Conservation (phyloP, 1,140 invertebrate species). For the Drosophila watanabei region DNA sequence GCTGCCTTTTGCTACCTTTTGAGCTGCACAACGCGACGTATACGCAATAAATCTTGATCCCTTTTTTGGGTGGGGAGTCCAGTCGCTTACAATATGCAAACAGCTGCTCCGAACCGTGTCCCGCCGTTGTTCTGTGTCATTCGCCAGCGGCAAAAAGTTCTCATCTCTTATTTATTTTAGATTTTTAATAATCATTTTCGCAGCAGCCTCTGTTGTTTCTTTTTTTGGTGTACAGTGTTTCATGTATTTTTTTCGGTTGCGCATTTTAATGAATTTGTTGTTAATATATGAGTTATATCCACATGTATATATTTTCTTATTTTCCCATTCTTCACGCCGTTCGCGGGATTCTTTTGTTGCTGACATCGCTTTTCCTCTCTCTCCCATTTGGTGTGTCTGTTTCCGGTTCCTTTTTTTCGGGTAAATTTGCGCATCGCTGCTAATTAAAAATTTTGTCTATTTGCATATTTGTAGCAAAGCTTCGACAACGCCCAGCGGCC, state of each 20-base stretch:
- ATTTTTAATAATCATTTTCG: slow-evolving; percentile 82
- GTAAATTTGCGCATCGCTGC: slow-evolving; percentile 78
- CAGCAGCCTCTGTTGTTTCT: slow-evolving; percentile 31
- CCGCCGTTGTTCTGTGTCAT: slow-evolving; percentile 55
- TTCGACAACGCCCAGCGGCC: slow-evolving; percentile 36
- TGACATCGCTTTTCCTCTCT: slow-evolving; percentile 60
- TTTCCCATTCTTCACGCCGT: slow-evolving; percentile 49
- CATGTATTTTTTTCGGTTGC: slow-evolving; percentile 62
- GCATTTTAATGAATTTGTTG: slow-evolving; percentile 83
- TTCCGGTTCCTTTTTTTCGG: slow-evolving; percentile 41
- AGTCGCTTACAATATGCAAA: slow-evolving; percentile 65
- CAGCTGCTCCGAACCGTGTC: slow-evolving; percentile 62
- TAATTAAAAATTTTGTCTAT: slow-evolving; percentile 84
- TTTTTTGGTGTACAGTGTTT: background rate
- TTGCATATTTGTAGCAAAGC: slow-evolving; percentile 76
- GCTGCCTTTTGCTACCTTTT: slow-evolving; percentile 49
- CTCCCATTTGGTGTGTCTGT: slow-evolving; percentile 3
- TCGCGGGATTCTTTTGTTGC: slow-evolving; percentile 73
- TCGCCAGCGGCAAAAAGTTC: slow-evolving; percentile 69
- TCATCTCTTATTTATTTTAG: slow-evolving; percentile 84
- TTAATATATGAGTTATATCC: slow-evolving; percentile 68
- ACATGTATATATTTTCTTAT: slow-evolving; percentile 29
- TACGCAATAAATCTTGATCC: slow-evolving; percentile 78
- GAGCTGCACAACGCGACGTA: slow-evolving; percentile 64
- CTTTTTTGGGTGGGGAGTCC: background rate